A percentile compares a stretch with the other conserved stretches of the same genome.
Evolutionary conservation across 1,140 invertebrate species (phyloP).

Genomic region (Diuraphis noxia): DNA sequence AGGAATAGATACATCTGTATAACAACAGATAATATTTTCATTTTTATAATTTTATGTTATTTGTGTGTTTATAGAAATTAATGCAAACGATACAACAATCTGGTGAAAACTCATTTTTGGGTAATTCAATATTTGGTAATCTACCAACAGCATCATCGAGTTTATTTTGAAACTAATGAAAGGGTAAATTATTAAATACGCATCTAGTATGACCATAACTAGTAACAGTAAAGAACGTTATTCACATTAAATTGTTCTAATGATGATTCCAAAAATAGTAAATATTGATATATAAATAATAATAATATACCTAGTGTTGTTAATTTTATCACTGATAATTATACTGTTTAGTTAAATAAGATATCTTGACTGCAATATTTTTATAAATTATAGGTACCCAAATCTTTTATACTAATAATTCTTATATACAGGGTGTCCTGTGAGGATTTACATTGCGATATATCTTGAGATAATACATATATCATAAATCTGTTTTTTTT

Average conservation of each 20-base stretch:
- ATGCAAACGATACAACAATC: not conserved
- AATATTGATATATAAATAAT: not conserved
- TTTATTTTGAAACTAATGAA: not conserved
- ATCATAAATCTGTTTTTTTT: no score
- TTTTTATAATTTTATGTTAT: not conserved
- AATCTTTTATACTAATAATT: not conserved
- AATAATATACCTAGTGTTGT: no score
- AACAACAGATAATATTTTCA: not conserved
- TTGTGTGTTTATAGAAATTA: not conserved
- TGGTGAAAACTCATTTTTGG: not conserved
- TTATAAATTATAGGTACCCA: not conserved
- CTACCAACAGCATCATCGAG: not conserved
- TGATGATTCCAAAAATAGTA: not conserved
- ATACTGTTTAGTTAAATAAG: not conserved
- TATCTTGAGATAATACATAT: no score
- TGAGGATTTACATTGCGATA: no score
- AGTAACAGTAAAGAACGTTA: not conserved
- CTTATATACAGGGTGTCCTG: no score
- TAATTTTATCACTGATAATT: not conserved
- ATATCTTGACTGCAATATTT: not conserved
- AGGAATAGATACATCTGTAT: no score
- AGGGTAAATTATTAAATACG: not conserved
- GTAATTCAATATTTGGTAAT: not conserved
- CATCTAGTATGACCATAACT: no score
- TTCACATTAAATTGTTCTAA: not conserved